Conservation (phyloP, 2,888 invertebrate genomes). For the Syrista parreyssii region DNA sequence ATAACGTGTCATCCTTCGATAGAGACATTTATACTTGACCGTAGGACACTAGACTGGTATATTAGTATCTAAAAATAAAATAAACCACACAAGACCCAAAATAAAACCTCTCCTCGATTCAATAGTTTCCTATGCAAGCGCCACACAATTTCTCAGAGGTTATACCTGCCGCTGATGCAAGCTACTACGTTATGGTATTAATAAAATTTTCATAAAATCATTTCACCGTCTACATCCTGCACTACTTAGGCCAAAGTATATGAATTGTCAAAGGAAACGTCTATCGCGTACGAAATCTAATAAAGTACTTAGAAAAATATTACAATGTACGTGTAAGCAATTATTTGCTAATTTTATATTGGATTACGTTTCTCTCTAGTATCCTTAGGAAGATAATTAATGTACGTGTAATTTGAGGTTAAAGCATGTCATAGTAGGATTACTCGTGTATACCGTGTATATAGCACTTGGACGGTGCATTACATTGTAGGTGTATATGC, state of each 20-base stretch:
- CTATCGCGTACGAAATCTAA: neutral
- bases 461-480: neutral
- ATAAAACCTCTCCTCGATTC: neutral
- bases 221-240: neutral
- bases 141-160: neutral
- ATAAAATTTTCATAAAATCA: neutral
- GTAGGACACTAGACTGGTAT: too few relatives aligned
- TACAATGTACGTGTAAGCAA: neutral
- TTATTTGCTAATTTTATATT: neutral
- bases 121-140: neutral
- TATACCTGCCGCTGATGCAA: neutral
- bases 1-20: too few relatives aligned
- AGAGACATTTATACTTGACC: neutral
- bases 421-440: neutral
- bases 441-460: neutral
- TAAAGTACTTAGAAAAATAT: neutral
- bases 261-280: neutral
- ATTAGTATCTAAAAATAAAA: neutral
- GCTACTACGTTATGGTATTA: neutral
- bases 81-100: neutral
- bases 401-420: neutral
- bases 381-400: neutral
- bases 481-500: neutral
- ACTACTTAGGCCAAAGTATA: neutral
- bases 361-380: neutral